Conservation (phyloP, 2,797 vertebrate species). For the Rhyacichthys aspro region DNA sequence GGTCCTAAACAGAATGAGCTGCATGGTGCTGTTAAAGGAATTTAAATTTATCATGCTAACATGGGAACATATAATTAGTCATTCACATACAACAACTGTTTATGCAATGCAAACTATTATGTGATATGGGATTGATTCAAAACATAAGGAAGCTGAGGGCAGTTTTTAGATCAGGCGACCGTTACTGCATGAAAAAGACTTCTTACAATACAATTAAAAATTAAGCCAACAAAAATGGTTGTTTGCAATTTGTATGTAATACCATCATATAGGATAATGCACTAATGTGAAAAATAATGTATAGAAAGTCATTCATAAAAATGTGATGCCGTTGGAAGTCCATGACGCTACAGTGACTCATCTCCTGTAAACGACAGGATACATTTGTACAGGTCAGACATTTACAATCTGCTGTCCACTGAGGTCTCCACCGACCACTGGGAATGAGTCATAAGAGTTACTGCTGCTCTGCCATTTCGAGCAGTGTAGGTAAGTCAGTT, state of each 20-base stretch:
- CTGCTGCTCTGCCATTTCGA: constrained; percentile 25
- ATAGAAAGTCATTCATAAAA: no score
- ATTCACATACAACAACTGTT: constrained; percentile 18
- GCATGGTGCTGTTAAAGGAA: neutral
- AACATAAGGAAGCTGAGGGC: constrained; percentile 30
- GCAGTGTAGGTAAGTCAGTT: neutral
- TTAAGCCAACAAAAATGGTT: no score
- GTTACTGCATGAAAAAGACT: no score
- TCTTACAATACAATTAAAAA: no score
- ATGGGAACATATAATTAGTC: constrained; percentile 31
- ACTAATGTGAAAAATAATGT: no score
- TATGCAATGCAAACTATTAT: constrained; percentile 13
- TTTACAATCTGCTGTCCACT: constrained; percentile 39
- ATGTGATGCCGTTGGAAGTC: no score
- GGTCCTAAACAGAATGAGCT: neutral
- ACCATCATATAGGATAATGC: no score
- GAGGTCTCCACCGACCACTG: neutral
- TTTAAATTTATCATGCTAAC: constrained; percentile 18
- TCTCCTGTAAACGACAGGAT: constrained; percentile 49
- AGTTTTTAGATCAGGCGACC: no score
- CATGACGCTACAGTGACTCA: neutral
- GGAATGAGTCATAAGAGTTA: constrained; percentile 27
- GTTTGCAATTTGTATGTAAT: no score
- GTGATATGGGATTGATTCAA: constrained; percentile 27
- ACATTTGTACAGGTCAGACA: constrained; percentile 32